Evolutionary conservation across 37 sponge, comb jelly and placozoan species (phyloP).

Genomic region (Bolinopsis microptera): DNA sequence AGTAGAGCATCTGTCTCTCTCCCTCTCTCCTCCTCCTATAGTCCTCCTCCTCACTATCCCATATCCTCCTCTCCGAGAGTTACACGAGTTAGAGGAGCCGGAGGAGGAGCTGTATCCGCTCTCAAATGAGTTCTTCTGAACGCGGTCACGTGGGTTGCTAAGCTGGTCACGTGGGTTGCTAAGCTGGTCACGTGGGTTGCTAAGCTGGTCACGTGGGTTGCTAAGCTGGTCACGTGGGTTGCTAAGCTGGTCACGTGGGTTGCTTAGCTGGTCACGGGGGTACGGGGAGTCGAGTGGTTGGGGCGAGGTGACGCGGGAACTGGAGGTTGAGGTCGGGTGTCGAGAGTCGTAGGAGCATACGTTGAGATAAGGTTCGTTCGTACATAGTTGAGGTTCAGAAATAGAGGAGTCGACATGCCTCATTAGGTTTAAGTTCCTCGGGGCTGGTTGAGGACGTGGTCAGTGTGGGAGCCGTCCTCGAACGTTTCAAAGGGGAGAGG

Average conservation of each 20-base stretch:
- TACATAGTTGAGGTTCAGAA: too few relatives aligned
- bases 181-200: not conserved
- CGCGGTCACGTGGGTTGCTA: not conserved
- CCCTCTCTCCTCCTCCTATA: not conserved
- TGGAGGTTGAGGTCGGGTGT: not conserved
- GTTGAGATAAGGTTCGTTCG: not conserved
- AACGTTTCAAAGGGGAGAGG: not conserved
- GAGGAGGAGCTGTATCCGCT: conserved; percentile 18
- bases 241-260: not conserved
- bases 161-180: not conserved
- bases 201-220: too few relatives aligned
- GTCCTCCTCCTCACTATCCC: not conserved
- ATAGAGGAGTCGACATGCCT: not conserved
- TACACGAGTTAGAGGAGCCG: not conserved
- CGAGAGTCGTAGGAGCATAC: not conserved
- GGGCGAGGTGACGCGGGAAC: not conserved
- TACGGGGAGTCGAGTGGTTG: not conserved
- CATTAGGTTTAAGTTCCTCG: not conserved
- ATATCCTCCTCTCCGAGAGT: not conserved
- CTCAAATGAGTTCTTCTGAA: not conserved
- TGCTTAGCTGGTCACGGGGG: not conserved
- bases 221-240: not conserved
- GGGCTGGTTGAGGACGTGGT: not conserved
- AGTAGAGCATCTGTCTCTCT: not conserved
- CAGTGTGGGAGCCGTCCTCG: not conserved